phyloP scores from a whole-genome alignment of 2,797 vertebrate species.

The Setipinna tenuifilis region DNA sequence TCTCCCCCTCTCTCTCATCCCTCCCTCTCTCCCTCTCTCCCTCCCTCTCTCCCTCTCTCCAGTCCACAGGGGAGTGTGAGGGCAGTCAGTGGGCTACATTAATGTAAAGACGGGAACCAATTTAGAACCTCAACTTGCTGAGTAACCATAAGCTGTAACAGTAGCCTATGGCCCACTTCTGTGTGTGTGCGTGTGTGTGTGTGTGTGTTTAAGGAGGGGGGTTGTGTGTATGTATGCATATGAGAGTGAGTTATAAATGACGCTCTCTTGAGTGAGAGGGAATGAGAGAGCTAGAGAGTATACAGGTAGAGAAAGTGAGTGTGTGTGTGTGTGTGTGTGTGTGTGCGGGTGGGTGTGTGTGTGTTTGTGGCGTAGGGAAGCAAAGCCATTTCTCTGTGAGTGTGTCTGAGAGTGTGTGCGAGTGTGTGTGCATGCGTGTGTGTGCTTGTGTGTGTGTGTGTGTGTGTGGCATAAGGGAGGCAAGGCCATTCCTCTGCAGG shows the following conservation, averaged over 20 bases:
- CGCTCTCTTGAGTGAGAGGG: neutral
- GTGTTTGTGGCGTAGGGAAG: no score
- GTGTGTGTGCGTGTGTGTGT: neutral
- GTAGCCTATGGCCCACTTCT: conserved; percentile 43
- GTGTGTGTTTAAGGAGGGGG: no score
- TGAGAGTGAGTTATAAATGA: neutral
- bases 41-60: no score
- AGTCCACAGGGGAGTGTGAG: no score
- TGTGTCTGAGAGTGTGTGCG: no score
- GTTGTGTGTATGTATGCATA: neutral
- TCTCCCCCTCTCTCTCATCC: no score
- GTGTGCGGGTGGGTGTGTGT: no score
- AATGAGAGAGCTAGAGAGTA: no score
- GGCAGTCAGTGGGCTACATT: neutral
- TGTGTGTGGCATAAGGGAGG: neutral
- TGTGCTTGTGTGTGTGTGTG: no score
- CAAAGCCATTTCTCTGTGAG: no score
- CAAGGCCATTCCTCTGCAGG: neutral
- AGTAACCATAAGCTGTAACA: conserved; percentile 63
- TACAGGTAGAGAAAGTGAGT: neutral
- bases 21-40: no score
- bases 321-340: neutral
- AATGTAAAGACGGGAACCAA: conserved; percentile 9
- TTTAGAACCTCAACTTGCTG: conserved; percentile 60
- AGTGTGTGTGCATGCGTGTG: no score